Percentiles rank a stretch among this genome's conserved stretches.
phyloP scores from a whole-genome alignment of 64 coral and sea anemone species.

The Dendronephthya gigantea region DNA sequence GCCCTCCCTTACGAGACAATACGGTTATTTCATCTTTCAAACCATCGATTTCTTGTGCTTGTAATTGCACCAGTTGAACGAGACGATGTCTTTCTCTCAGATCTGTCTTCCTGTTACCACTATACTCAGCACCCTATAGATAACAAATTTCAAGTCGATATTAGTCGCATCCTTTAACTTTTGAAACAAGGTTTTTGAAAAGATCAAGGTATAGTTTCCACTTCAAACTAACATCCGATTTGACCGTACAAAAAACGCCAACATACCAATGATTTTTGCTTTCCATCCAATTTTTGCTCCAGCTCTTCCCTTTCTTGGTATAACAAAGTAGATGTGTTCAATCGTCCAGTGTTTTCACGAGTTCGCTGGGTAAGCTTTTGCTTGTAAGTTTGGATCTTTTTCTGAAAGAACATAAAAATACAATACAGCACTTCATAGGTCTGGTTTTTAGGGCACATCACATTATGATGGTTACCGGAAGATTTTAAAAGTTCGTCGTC shows the following conservation, averaged over 20 bases:
- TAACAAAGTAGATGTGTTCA: constrained; percentile 76
- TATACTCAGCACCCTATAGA: constrained; percentile 76
- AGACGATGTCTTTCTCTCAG: constrained; percentile 81
- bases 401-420: constrained; percentile 28
- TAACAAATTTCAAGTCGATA: not conserved
- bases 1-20: constrained; percentile 79
- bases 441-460: too few relatives aligned
- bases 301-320: constrained; percentile 79
- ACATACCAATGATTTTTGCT: constrained; percentile 85
- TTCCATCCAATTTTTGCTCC: constrained; percentile 74
- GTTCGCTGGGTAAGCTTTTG: constrained; percentile 71
- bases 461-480: too few relatives aligned
- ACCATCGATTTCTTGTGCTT: constrained; percentile 96
- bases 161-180: too few relatives aligned
- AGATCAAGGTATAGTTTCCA: too few relatives aligned
- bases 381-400: constrained; percentile 73
- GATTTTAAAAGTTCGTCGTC: too few relatives aligned
- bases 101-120: constrained; percentile 78
- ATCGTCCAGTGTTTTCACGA: constrained; percentile 76
- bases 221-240: too few relatives aligned
- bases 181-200: too few relatives aligned
- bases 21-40: constrained; percentile 95
- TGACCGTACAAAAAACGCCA: not conserved
- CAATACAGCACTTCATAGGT: too few relatives aligned
- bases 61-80: constrained; percentile 83